Evolutionary conservation across 2,113 vertebrate species (phyloP), one percentile per base, ranked within the genome.

Genomic region (Arothron firmamentum): DNA sequence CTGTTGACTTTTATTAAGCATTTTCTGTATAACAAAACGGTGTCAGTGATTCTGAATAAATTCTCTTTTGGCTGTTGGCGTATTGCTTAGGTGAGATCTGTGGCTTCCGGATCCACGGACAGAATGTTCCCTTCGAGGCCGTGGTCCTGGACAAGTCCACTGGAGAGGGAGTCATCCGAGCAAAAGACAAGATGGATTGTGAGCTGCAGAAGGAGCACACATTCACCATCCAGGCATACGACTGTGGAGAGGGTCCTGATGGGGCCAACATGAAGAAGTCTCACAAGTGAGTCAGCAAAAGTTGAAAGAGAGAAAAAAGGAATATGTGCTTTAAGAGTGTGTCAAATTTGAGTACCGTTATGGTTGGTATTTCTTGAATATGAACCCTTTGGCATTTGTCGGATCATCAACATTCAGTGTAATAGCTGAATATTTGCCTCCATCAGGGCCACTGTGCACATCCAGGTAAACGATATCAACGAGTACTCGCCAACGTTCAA

Each of bases 111-210:
- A 96, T 99, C 76, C 95, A 98, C 0, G 96, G 96, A 58, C 96
- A 98, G 51, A 94, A 95, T 65, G 94, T 97, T 56, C 96, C 97
- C 56, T 99, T 99, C 55, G 96, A 99, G 62, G 95, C 95, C 9
- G 93, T 99, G 88, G 93, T 99, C 52, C 93, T 99, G 90, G 95
- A 99, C 85, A 96, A 96, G 69, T 94, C 95, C 90, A 97, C 95
- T 17, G 97, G 97, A 0, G 96, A 99, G 84, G 97, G 95, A 2
- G 81, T 95, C 3, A 94, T 99, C 14, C 92, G 93, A 64, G 93
- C 97, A 1, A 98, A 92, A 52, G 94, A 97, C 6, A 95, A 95
- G 48, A 91, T 98, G 53, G 96, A 98, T 90, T 99, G 97, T 12
- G 96, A 98, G 58, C 90, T 98, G 4, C 96, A 97, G 92, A 98